These are phyloP conservation scores for Eupeodes luniger DNA, from an alignment of 2,888 invertebrate species.

Conservation along the genomic window DNA sequence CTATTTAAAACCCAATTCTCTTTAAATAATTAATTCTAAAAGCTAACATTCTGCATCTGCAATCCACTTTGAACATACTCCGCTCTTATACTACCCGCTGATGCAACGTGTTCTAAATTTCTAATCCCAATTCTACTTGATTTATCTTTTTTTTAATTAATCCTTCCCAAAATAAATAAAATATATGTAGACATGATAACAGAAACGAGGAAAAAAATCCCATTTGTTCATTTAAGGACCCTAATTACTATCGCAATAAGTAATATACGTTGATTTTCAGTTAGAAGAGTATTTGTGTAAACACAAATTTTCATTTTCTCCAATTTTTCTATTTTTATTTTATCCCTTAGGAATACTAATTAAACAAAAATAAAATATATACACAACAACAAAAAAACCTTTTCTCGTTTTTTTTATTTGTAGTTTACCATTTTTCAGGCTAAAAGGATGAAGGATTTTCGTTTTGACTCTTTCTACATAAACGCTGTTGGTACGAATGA, in stretches of 20 bases:
- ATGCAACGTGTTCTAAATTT: not conserved
- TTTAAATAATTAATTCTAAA: no score
- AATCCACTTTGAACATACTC: no score
- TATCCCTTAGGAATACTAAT: slow-evolving; percentile 41
- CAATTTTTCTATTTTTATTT: not conserved
- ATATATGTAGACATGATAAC: not conserved
- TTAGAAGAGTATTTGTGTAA: slow-evolving; percentile 27
- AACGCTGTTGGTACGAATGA: not conserved
- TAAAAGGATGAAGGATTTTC: slow-evolving; percentile 53
- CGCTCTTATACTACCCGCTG: no score
- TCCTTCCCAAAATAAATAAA: not conserved
- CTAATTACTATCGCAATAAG: slow-evolving; percentile 27
- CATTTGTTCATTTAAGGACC: slow-evolving; percentile 23
- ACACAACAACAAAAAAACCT: not conserved
- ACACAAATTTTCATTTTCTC: not conserved
- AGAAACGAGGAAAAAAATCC: not conserved
- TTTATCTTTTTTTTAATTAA: not conserved
- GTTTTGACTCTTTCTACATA: not conserved
- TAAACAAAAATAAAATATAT: slow-evolving; percentile 59
- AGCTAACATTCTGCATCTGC: no score
- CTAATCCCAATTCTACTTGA: not conserved
- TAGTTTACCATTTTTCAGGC: not conserved
- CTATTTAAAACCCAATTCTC: no score
- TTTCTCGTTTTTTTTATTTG: not conserved
- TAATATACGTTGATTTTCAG: slow-evolving; percentile 18